Conservation (phyloP, 2,113 vertebrate species). For the Hippocampus barbouri region DNA sequence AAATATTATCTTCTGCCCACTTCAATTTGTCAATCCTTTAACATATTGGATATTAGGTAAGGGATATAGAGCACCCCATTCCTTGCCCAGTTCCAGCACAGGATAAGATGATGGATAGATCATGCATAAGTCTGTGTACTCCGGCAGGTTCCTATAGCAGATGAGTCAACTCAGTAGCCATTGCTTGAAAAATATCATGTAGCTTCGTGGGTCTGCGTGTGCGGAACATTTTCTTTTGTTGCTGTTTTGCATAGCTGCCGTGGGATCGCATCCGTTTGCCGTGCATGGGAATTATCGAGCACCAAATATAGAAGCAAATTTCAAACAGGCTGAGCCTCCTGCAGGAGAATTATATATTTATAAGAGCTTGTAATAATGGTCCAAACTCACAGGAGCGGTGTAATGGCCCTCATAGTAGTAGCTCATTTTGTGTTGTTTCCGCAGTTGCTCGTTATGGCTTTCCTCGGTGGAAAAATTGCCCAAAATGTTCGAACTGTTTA, state of each 20-base stretch:
- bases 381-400: conserved; percentile 2
- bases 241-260: conserved; percentile 32
- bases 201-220: conserved; percentile 10
- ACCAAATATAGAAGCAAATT: conserved; percentile 55
- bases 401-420: conserved; percentile 4
- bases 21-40: conserved; percentile 16
- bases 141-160: conserved; percentile 35
- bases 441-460: conserved; percentile 21
- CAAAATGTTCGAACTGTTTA: conserved; percentile 27
- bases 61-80: no score
- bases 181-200: conserved; percentile 55
- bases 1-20: neutral
- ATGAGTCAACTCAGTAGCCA: conserved; percentile 51
- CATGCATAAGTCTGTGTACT: conserved; percentile 8
- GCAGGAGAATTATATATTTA: conserved; percentile 26
- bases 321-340: conserved; percentile 31
- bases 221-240: conserved; percentile 24
- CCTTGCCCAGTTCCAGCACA: neutral
- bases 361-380: conserved; percentile 20
- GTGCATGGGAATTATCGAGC: conserved; percentile 34
- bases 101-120: neutral
- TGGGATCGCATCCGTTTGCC: conserved; percentile 15
- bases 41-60: no score
- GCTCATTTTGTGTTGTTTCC: conserved; percentile 15
- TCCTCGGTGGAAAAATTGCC: conserved; percentile 7